Percentiles rank a stretch among this genome's conserved stretches.
These are phyloP conservation scores for Polypterus senegalus DNA, from an alignment of 2,113 vertebrate genomes.

Conservation along the genomic window DNA sequence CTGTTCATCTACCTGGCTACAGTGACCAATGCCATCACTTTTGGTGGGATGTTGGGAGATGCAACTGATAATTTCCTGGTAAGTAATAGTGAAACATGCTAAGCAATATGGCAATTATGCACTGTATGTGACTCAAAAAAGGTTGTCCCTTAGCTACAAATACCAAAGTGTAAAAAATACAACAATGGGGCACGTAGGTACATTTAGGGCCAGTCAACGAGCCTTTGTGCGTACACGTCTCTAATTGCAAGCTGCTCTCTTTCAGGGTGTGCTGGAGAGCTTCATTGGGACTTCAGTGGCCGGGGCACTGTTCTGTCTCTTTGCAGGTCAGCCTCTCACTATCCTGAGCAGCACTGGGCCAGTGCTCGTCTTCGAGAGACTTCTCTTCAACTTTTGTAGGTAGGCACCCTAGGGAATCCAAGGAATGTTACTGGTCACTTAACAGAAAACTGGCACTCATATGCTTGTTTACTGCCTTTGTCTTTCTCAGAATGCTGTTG, in stretches of 20 bases:
- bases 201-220: neutral
- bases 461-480: too few species aligned
- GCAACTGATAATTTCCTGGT: conserved; percentile 57
- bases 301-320: conserved; percentile 54
- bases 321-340: conserved; percentile 58
- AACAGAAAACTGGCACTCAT: too few species aligned
- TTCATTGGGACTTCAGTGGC: conserved; percentile 54
- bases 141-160: too few species aligned
- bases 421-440: too few species aligned
- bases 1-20: conserved; percentile 63
- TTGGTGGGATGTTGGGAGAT: conserved; percentile 58
- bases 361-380: conserved; percentile 54
- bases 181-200: too few species aligned
- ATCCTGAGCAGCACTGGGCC: conserved; percentile 63
- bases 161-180: too few species aligned
- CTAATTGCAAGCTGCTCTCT: neutral
- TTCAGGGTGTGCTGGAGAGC: conserved; percentile 59
- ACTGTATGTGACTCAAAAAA: too few species aligned
- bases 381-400: conserved; percentile 59
- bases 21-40: conserved; percentile 55
- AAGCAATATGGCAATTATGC: too few species aligned
- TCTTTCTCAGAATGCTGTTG: too few species aligned
- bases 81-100: neutral
- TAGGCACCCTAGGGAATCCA: conserved; percentile 21
- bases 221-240: neutral